Evolutionary conservation across 2,113 vertebrate genomes (phyloP).

Genomic region (Pithys albifrons): DNA sequence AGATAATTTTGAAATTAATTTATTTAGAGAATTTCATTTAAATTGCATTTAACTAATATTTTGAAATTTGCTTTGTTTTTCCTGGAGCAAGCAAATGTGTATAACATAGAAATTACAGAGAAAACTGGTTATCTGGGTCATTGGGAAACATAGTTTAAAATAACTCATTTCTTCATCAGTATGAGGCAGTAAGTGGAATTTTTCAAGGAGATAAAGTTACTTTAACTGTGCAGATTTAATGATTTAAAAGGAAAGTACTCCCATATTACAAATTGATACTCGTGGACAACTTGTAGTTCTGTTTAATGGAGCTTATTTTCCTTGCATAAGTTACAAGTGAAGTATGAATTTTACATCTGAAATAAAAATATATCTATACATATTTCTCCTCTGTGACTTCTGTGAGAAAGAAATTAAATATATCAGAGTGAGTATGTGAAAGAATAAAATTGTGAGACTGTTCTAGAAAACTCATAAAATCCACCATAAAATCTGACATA

Average conservation of each 20-base stretch:
- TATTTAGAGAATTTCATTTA: background rate
- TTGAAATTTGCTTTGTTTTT: background rate
- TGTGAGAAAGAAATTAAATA: slow-evolving; percentile 31
- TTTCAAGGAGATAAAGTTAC: slow-evolving; percentile 61
- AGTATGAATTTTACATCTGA: slow-evolving; percentile 63
- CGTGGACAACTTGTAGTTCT: slow-evolving; percentile 57
- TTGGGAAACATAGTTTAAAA: slow-evolving; percentile 42
- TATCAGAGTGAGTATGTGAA: slow-evolving; percentile 27
- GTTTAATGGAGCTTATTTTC: slow-evolving; percentile 72
- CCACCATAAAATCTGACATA: slow-evolving; percentile 13
- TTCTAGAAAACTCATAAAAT: slow-evolving; percentile 58
- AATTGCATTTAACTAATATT: background rate
- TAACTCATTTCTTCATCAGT: background rate
- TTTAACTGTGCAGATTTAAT: slow-evolving; percentile 66
- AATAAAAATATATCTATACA: slow-evolving; percentile 45
- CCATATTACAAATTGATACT: slow-evolving; percentile 65
- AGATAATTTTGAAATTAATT: background rate
- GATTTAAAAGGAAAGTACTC: slow-evolving; percentile 65
- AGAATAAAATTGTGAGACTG: slow-evolving; percentile 46
- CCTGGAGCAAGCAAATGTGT: background rate
- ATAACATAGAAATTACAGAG: background rate
- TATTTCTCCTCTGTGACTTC: slow-evolving; percentile 60
- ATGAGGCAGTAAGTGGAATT: slow-evolving; percentile 42
- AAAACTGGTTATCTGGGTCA: slow-evolving; percentile 34
- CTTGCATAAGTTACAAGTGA: slow-evolving; percentile 66